phyloP scores from a whole-genome alignment of 2,888 invertebrate genomes.

The Monoplex corrugatus region DNA sequence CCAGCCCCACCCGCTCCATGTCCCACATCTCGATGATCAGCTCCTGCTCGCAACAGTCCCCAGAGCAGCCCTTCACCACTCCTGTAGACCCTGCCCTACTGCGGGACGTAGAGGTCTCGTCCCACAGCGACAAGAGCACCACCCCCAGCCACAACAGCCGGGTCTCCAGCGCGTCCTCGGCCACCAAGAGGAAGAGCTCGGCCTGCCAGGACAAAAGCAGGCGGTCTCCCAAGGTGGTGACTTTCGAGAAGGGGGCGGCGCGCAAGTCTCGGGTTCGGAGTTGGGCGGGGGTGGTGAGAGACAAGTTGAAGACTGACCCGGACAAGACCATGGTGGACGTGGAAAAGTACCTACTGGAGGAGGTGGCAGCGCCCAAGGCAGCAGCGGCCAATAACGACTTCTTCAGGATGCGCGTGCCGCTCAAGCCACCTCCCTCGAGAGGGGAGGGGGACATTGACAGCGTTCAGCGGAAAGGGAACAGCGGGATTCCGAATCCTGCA shows the following conservation, averaged over 20 bases:
- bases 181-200: not conserved
- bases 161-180: not conserved
- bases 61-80: not conserved
- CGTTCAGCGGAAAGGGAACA: not conserved
- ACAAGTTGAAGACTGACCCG: not conserved
- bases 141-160: not conserved
- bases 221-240: not conserved
- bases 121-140: not conserved
- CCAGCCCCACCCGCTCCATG: not conserved
- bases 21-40: not conserved
- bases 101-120: not conserved
- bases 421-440: not conserved
- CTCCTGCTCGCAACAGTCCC: not conserved
- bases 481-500: not conserved
- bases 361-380: not conserved
- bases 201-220: not conserved
- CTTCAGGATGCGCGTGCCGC: not conserved
- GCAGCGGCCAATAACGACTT: not conserved
- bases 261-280: not conserved
- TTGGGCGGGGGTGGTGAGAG: not conserved
- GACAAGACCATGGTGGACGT: slow-evolving; percentile 36
- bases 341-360: slow-evolving; percentile 33
- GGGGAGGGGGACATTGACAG: not conserved
- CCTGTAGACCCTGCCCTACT: not conserved
- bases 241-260: not conserved